Percentiles rank a stretch among this genome's conserved stretches.
phyloP scores from a whole-genome alignment of 2,797 vertebrate species.

The Channallabes apus region DNA sequence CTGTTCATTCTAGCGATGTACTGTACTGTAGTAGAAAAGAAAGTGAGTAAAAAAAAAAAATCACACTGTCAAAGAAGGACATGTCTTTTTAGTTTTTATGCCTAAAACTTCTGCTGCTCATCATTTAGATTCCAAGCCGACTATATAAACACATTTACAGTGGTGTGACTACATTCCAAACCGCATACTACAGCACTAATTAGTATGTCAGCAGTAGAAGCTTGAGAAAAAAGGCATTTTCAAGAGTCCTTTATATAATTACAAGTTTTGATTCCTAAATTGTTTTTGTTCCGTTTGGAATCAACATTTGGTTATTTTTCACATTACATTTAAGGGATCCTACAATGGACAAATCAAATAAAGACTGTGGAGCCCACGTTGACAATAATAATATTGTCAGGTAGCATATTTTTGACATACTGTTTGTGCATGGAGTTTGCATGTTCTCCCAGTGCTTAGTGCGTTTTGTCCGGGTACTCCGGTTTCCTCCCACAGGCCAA shows the following conservation, averaged over 20 bases:
- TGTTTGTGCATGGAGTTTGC: neutral
- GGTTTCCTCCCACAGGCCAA: too few relatives aligned
- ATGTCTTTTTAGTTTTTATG: neutral
- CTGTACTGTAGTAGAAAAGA: neutral
- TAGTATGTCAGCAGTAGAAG: neutral
- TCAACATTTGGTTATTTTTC: neutral
- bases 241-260: neutral
- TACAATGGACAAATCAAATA: neutral
- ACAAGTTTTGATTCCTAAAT: neutral
- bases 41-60: neutral
- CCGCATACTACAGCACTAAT: conserved; percentile 5
- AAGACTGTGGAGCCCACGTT: neutral
- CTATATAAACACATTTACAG: conserved; percentile 2
- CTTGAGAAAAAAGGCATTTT: neutral
- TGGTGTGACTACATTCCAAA: conserved; percentile 1
- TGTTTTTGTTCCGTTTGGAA: neutral
- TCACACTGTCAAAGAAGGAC: neutral
- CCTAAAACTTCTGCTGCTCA: neutral
- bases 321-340: neutral
- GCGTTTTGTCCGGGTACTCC: too few relatives aligned
- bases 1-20: neutral
- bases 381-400: neutral
- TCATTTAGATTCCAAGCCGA: neutral
- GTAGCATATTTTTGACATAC: neutral
- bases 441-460: too few relatives aligned